A percentile compares a stretch with the other conserved stretches of the same genome.
Evolutionary conservation across 1,140 invertebrate species (phyloP).

Genomic region (Panagrolaimus sp.): DNA sequence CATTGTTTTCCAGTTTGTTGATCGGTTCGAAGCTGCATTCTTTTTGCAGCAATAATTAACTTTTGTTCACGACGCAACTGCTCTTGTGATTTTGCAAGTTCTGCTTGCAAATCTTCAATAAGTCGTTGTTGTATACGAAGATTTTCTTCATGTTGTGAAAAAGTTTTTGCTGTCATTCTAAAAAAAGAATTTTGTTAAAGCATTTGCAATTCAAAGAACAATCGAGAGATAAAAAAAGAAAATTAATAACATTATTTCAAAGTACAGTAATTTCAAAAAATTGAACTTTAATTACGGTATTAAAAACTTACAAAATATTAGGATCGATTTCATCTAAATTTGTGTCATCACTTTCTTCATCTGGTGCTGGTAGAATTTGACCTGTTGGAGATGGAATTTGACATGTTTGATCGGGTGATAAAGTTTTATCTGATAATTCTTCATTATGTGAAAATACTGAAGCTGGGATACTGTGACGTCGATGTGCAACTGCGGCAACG

Average conservation of each 20-base stretch:
- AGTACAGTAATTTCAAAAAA: background rate
- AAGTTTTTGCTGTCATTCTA: conserved; percentile 42
- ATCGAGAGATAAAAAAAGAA: background rate
- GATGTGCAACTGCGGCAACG: background rate
- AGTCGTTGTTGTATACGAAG: conserved; percentile 75
- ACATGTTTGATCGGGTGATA: too few species aligned
- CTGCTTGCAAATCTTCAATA: conserved; percentile 79
- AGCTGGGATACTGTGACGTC: background rate
- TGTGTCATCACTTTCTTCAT: background rate
- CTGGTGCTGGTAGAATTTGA: too few species aligned
- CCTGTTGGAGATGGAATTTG: too few species aligned
- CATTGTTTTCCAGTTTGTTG: conserved; percentile 27
- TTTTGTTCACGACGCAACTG: conserved; percentile 53
- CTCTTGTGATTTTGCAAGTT: conserved; percentile 65
- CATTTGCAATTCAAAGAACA: background rate
- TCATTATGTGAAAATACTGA: background rate
- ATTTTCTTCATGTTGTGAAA: conserved; percentile 49
- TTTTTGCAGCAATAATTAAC: conserved; percentile 46
- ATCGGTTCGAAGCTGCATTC: conserved; percentile 29
- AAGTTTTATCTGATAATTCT: too few species aligned
- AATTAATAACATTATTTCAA: background rate
- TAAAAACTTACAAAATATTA: conserved; percentile 22
- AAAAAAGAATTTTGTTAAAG: background rate
- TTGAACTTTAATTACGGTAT: background rate
- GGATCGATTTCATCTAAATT: background rate